Percentiles rank a stretch among this genome's conserved stretches.
phyloP scores from a whole-genome alignment of 2,797 vertebrate genomes.

The Argyrosomus regius region DNA sequence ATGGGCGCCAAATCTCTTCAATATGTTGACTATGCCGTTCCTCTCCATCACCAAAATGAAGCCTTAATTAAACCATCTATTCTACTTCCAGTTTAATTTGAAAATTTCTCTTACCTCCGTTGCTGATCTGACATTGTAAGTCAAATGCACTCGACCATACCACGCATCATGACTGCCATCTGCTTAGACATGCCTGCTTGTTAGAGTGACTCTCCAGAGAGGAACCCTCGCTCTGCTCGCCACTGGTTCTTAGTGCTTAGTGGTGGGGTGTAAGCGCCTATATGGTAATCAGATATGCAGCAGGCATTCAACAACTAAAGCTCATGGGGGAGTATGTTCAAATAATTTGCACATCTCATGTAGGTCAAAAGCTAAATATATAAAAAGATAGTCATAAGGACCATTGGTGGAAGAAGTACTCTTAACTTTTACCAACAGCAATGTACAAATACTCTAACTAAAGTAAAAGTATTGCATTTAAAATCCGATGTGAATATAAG shows the following conservation, averaged over 20 bases:
- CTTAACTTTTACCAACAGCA: neutral
- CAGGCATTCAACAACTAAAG: slow-evolving; percentile 30
- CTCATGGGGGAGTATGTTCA: slow-evolving; percentile 37
- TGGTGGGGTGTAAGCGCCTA: slow-evolving; percentile 39
- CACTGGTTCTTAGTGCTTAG: slow-evolving; percentile 36
- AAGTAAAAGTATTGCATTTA: neutral
- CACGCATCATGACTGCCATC: slow-evolving; percentile 64
- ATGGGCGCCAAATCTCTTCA: slow-evolving; percentile 31
- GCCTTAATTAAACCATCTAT: slow-evolving; percentile 52
- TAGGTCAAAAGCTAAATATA: slow-evolving; percentile 14
- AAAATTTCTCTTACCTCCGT: slow-evolving; percentile 34
- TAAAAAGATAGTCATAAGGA: slow-evolving; percentile 19
- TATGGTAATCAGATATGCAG: slow-evolving; percentile 52
- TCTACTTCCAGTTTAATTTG: slow-evolving; percentile 50
- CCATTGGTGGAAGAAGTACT: slow-evolving; percentile 2
- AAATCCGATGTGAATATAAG: neutral
- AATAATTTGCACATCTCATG: slow-evolving; percentile 31
- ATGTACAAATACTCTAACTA: neutral
- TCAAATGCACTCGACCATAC: slow-evolving; percentile 49
- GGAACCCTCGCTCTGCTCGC: slow-evolving; percentile 38
- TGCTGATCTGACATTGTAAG: slow-evolving; percentile 53
- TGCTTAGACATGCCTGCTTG: slow-evolving; percentile 58
- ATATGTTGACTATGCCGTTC: slow-evolving; percentile 1
- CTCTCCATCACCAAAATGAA: slow-evolving; percentile 31
- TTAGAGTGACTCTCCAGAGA: slow-evolving; percentile 59